Evolutionary conservation across 2,797 vertebrate genomes (phyloP), one percentile per base, ranked within the genome.

Genomic region (Centroberyx gerrardi): DNA sequence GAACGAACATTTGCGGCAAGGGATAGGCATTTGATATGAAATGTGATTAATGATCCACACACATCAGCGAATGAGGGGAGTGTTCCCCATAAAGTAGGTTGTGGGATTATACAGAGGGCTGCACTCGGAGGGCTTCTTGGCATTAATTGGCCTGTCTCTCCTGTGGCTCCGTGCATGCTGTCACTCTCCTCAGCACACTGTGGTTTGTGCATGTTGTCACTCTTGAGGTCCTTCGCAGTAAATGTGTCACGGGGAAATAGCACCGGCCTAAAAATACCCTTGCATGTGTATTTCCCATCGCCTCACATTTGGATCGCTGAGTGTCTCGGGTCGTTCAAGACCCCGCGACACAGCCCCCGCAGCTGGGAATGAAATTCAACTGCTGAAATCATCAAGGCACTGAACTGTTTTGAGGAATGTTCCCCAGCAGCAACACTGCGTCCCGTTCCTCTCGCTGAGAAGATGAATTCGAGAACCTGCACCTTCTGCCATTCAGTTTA

Each of bases 131-230:
- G 90, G 84, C 81, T 61, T 72, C 83, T 81, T 69, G 78, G 81
- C 84, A 83, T 92, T 92, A 90, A 92, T 90, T 92, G 85, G 81
- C 81, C 84, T 42, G 68, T 81, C 76, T 91, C 90, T 92, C 92
- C 77, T 51, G 85, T 85, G 87, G 82, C 87, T 85, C 81, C 59
- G 12, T 72, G 82, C 68, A 84, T 89, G 85, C 87, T 86, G 87
- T 85, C 90, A 81, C 78, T 86, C 82, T 78, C 70, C 73, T 76
- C 72, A 40, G 88, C 85, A 54, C 80, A 40, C 83, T 72, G 85
- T 60, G 67, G 79, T 82, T 82, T 67, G 72, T 73, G 70, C 82
- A 68, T 76, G 83, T 89, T 90, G 90, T 90, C 91, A 84, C 89
- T 89, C 88, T 88, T 29, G 78, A 87, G 86, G 85, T 83, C 82